Evolutionary conservation across 2,113 vertebrate species (phyloP), one percentile per base, ranked within the genome.

Genomic region (Anhinga rufa): DNA sequence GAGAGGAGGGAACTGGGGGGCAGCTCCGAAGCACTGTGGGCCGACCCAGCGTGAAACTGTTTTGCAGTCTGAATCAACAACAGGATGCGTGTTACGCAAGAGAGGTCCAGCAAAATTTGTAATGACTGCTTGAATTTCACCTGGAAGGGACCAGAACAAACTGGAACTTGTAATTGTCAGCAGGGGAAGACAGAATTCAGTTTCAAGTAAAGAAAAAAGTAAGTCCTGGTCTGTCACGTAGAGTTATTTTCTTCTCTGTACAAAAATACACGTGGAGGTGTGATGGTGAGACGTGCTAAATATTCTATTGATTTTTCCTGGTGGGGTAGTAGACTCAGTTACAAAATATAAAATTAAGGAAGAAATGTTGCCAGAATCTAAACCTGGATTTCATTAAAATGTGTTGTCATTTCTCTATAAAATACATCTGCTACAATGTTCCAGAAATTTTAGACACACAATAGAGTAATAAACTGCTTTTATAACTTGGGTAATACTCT

Each of bases 341-440:
- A 85, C 82, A 94, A 92, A 97, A 84, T 84, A 92, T 16, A 93
- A 95, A 97, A 94, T 91, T 76, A 95, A 91, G 69, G 54, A 88
- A 82, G 79, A 95, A 95, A 77, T 46, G 36, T 74, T 96, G 94
- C 97, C 95, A 97, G 81, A 97, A 60, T 82, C 81, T 61, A 87
- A 95, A 95, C 80, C 96, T 98, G 96, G 88, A 82, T 96, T 95
- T 97, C 95, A 96, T 97, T 97, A 96, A 94, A 86, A 76, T 0
- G 2, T 95, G 80, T 92, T 96, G 88, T 97, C 90, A 94, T 97
- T 94, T 94, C 77, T 86, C 89, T 91, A 78, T 96, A 96, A 97
- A 97, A 95, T 93, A 90, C 79, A 95, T 95, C 89, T 97, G 93
- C 55, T 96, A 92, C 91, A 90, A 69, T 81, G 76, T 87, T 96